Conservation (phyloP, 2,797 vertebrate species). For the Brachyalestes nurse region DNA sequence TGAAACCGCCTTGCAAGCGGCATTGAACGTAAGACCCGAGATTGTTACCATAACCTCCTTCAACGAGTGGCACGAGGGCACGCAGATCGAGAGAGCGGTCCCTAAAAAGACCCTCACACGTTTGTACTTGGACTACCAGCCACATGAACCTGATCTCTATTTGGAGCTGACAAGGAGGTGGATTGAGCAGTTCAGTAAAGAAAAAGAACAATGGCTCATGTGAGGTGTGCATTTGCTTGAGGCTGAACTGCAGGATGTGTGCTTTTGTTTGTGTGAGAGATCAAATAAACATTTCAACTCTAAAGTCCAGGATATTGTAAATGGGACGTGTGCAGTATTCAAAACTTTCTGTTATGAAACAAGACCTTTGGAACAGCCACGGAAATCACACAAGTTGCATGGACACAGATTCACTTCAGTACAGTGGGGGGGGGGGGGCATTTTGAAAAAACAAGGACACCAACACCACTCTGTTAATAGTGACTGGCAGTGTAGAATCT, state of each 20-base stretch:
- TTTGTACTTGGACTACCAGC: constrained; percentile 86
- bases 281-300: background rate
- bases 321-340: background rate
- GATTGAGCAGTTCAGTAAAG: constrained; percentile 87
- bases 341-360: background rate
- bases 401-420: background rate
- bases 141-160: constrained; percentile 82
- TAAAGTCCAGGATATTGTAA: background rate
- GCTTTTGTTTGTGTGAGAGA: background rate
- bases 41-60: constrained; percentile 88
- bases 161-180: constrained; percentile 86
- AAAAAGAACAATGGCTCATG: constrained; percentile 89
- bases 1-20: constrained; percentile 86
- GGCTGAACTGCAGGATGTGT: background rate
- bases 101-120: constrained; percentile 84
- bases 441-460: background rate
- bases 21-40: constrained; percentile 82
- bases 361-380: background rate
- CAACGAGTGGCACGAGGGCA: constrained; percentile 91
- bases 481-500: background rate
- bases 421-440: no score
- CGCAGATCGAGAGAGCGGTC: constrained; percentile 86
- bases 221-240: constrained; percentile 61
- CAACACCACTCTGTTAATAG: background rate
- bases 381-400: background rate